Evolutionary conservation across 2,797 vertebrate species (phyloP).

Genomic region (Spondyliosoma cantharus): DNA sequence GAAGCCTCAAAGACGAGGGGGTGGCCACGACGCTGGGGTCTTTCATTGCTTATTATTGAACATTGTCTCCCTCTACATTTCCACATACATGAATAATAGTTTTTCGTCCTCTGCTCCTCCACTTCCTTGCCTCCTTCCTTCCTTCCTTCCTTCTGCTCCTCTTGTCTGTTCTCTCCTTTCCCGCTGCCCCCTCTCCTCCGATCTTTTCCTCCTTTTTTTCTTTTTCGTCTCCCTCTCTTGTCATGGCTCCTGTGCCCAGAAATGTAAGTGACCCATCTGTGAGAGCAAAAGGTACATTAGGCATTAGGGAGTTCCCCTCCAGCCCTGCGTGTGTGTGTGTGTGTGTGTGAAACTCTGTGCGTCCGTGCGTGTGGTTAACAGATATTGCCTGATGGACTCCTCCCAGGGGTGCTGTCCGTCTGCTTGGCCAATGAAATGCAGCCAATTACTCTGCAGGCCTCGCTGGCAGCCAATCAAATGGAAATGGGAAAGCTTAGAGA

Average conservation of each 20-base stretch:
- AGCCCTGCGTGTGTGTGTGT: conserved; percentile 28
- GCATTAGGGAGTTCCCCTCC: conserved; percentile 75
- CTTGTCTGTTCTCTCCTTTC: not conserved
- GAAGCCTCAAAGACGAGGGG: not conserved
- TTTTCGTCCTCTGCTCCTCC: not conserved
- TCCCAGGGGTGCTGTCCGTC: conserved; percentile 74
- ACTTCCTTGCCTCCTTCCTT: not conserved
- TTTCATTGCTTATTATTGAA: not conserved
- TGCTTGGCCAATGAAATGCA: conserved; percentile 69
- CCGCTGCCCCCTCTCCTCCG: not conserved
- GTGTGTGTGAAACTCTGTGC: conserved; percentile 18
- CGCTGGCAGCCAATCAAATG: conserved; percentile 81
- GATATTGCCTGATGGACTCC: conserved; percentile 66
- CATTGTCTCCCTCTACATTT: not conserved
- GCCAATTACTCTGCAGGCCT: conserved; percentile 74
- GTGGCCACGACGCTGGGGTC: not conserved
- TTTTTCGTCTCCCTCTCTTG: conserved; percentile 11
- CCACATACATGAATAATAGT: not conserved
- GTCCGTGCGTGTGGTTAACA: conserved; percentile 48
- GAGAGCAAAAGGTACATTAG: conserved; percentile 76
- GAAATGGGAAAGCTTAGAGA: conserved; percentile 71
- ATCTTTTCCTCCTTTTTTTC: conserved; percentile 20
- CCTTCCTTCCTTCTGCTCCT: not conserved
- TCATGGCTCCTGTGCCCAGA: conserved; percentile 60
- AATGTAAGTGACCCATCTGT: conserved; percentile 79